Evolutionary conservation across 2,797 vertebrate genomes (phyloP).

Genomic region (Phrynocephalus guinanensis): DNA sequence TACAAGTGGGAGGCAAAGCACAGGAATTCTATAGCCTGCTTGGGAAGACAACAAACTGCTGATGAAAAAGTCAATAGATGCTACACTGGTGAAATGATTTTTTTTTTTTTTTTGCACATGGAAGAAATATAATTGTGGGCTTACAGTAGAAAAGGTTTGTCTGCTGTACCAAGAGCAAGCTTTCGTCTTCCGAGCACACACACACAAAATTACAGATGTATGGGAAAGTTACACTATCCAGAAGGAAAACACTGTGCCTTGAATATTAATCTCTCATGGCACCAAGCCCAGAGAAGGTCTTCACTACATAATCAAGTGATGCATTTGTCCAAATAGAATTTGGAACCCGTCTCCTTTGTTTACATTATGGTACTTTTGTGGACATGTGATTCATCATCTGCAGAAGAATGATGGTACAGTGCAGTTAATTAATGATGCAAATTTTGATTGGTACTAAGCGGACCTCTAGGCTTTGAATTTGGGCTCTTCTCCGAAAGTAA

Average conservation of each 20-base stretch:
- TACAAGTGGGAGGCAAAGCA: not conserved
- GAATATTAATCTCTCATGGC: conserved; percentile 67
- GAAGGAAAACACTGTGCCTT: conserved; percentile 65
- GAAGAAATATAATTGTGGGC: not conserved
- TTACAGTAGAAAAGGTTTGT: conserved; percentile 11
- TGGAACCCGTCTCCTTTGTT: conserved; percentile 59
- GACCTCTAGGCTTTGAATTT: conserved; percentile 8
- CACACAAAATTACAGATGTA: conserved; percentile 16
- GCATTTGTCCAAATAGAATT: conserved; percentile 73
- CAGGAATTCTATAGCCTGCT: not conserved
- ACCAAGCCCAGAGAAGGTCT: conserved; percentile 66
- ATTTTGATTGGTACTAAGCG: conserved; percentile 36
- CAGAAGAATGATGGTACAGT: conserved; percentile 43
- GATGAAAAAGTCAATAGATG: conserved; percentile 18
- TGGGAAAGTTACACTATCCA: conserved; percentile 61
- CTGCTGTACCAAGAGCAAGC: conserved; percentile 38
- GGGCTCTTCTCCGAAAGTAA: not conserved
- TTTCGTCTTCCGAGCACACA: conserved; percentile 35
- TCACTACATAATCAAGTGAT: conserved; percentile 59
- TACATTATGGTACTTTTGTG: conserved; percentile 65
- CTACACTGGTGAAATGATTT: not conserved
- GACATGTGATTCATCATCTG: conserved; percentile 71
- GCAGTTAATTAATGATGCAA: conserved; percentile 43
- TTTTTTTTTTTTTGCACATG: conserved; percentile 15
- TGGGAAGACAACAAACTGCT: conserved; percentile 9